Conservation (phyloP, 2,797 vertebrate species). For the Myotis planiceps region DNA sequence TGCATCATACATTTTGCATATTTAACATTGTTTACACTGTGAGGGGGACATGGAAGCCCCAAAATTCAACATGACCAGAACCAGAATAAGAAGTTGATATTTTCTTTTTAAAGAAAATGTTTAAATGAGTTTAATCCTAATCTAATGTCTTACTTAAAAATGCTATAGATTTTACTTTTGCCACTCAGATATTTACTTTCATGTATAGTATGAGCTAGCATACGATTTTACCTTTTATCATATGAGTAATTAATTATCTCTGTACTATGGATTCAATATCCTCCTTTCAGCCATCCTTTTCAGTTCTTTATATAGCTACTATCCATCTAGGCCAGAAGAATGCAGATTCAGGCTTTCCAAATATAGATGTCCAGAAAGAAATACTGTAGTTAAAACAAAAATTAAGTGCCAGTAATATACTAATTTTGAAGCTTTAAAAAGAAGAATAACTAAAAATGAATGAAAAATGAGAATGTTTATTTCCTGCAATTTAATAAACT, state of each 20-base stretch:
- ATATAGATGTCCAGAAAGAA: not conserved
- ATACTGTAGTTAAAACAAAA: not conserved
- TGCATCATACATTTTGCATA: not conserved
- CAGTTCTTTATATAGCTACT: not conserved
- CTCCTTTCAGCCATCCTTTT: not conserved
- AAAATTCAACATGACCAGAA: not conserved
- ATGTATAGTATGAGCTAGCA: not conserved
- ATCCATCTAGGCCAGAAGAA: not conserved
- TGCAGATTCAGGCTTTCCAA: not conserved
- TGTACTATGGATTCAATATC: not conserved
- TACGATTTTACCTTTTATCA: slow-evolving; percentile 17
- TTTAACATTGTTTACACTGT: not conserved
- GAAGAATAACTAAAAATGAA: not conserved
- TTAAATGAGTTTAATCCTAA: not conserved
- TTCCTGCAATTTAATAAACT: slow-evolving; percentile 53
- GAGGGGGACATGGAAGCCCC: accelerated
- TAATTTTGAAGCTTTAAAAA: not conserved
- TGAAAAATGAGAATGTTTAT: slow-evolving; percentile 39
- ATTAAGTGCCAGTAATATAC: not conserved
- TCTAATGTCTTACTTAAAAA: not conserved
- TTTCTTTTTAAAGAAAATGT: not conserved
- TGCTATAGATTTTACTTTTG: not conserved
- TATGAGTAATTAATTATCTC: slow-evolving; percentile 14
- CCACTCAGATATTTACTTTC: not conserved
- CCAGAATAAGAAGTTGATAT: not conserved